Conservation (phyloP, 2,888 invertebrate species). For the Andrena minutula region DNA sequence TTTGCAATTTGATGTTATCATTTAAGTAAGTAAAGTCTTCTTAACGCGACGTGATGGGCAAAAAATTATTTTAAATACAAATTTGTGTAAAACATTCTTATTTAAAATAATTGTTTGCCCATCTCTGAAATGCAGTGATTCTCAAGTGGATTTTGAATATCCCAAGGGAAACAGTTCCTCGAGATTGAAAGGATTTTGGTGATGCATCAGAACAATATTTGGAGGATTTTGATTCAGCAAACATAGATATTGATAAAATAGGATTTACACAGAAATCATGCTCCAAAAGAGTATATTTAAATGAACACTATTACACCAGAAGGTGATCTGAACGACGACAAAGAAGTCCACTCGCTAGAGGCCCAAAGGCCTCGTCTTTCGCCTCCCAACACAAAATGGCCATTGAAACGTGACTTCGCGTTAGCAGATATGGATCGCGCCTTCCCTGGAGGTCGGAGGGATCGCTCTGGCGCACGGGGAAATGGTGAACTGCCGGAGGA, state of each 20-base stretch:
- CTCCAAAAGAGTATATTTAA: slow-evolving; percentile 5
- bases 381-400: slow-evolving; percentile 78
- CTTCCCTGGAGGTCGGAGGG: slow-evolving; percentile 71
- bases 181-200: too few species aligned
- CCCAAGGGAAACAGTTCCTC: too few species aligned
- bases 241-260: not conserved
- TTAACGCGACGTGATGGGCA: too few species aligned
- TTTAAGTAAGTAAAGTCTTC: too few species aligned
- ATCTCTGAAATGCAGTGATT: too few species aligned
- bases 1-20: too few species aligned
- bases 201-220: too few species aligned
- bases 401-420: slow-evolving; percentile 80
- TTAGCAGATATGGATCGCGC: slow-evolving; percentile 82
- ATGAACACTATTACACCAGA: not conserved
- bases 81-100: too few species aligned
- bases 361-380: slow-evolving; percentile 38
- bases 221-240: too few species aligned
- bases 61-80: too few species aligned
- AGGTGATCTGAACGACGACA: not conserved
- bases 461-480: slow-evolving; percentile 70
- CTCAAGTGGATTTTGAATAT: not conserved
- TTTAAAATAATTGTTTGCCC: too few species aligned
- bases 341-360: slow-evolving; percentile 2
- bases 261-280: not conserved
- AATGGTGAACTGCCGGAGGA: slow-evolving; percentile 77